Conservation (phyloP, 2,888 invertebrate genomes). For the Holacanthella duospinosa region DNA sequence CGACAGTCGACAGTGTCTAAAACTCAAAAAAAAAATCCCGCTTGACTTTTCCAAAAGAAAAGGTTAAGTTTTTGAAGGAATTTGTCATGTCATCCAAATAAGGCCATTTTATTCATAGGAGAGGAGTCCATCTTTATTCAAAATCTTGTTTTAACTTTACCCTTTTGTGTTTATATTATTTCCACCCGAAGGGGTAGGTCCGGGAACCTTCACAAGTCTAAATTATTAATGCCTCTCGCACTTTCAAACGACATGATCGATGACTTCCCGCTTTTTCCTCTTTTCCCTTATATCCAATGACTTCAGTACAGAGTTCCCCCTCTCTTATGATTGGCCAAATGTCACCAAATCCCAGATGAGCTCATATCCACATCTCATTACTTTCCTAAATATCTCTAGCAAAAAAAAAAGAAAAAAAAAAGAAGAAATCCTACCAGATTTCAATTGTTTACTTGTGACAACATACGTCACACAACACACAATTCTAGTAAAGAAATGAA, state of each 20-base stretch:
- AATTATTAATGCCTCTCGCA: constrained; percentile 19
- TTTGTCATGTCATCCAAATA: constrained; percentile 8
- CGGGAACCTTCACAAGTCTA: constrained; percentile 14
- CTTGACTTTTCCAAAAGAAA: too few relatives aligned
- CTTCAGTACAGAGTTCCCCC: too few relatives aligned
- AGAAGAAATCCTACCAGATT: background rate
- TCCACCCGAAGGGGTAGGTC: background rate
- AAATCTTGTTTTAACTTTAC: background rate
- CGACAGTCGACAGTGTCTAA: background rate
- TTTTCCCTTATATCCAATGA: too few relatives aligned
- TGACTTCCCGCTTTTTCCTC: constrained; percentile 8
- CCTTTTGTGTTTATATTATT: background rate
- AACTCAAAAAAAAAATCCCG: too few relatives aligned
- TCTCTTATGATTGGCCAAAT: too few relatives aligned
- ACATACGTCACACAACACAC: background rate
- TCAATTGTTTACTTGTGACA: background rate
- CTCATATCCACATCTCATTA: too few relatives aligned
- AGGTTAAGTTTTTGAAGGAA: background rate
- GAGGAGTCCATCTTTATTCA: background rate
- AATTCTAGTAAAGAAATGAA: background rate
- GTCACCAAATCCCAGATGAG: too few relatives aligned
- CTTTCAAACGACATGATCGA: constrained; percentile 20
- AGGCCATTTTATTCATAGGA: constrained; percentile 10
- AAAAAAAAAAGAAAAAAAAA: too few relatives aligned
- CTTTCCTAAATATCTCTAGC: background rate